Conservation (phyloP, 2,113 vertebrate species). For the Rhea pennata region DNA sequence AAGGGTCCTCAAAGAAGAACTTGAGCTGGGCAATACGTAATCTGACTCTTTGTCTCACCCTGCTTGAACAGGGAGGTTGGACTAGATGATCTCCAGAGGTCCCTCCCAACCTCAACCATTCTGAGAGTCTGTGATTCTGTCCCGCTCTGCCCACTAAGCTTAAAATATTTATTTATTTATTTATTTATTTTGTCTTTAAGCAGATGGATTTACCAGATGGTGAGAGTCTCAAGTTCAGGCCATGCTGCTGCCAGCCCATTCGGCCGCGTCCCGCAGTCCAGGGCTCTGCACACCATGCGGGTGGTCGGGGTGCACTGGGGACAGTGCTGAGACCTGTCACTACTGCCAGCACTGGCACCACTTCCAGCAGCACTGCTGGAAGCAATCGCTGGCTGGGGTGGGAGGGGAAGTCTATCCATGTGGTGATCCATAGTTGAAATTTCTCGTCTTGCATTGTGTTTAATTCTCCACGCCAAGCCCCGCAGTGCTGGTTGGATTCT, state of each 20-base stretch:
- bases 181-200: not conserved
- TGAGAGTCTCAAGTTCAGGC: not conserved
- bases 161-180: not conserved
- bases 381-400: not conserved
- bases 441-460: not conserved
- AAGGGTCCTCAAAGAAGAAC: not conserved
- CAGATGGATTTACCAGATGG: not conserved
- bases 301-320: not conserved
- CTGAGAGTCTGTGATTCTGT: no score
- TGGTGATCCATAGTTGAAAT: rapidly evolving
- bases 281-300: not conserved
- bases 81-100: no score
- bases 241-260: not conserved
- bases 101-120: no score
- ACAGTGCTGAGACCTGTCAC: not conserved
- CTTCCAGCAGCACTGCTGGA: not conserved
- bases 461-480: conserved; percentile 17
- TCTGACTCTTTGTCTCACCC: not conserved
- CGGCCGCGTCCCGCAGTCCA: not conserved
- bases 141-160: not conserved
- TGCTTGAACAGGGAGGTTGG: not conserved
- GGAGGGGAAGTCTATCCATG: not conserved
- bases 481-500: not conserved
- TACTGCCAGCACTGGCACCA: not conserved
- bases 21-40: not conserved